Evolutionary conservation across 92 coral and sea anemone species (phyloP).

Genomic region (Palythoa caribaeorum): DNA sequence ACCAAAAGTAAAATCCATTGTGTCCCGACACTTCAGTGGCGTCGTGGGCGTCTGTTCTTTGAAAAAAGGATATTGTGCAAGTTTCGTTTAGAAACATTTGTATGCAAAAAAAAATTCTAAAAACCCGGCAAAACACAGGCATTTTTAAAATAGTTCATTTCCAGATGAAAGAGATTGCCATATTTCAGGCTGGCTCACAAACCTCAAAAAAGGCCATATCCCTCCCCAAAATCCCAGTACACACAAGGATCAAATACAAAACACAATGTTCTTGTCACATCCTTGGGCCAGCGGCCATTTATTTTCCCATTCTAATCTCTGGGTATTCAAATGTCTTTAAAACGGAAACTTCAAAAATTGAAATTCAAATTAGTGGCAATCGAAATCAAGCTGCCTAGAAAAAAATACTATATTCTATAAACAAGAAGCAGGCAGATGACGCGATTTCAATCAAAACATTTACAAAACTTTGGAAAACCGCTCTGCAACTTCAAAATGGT

Average conservation of each 20-base stretch:
- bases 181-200: background rate
- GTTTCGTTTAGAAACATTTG: background rate
- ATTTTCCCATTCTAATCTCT: slow-evolving; percentile 9
- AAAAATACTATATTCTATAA: background rate
- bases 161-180: background rate
- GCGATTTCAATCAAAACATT: background rate
- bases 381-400: slow-evolving; percentile 13
- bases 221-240: background rate
- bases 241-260: background rate
- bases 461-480: background rate
- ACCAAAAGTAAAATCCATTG: slow-evolving; percentile 15
- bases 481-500: slow-evolving; percentile 27
- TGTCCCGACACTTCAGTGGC: background rate
- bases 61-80: slow-evolving; percentile 9
- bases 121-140: background rate
- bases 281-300: slow-evolving; percentile 25
- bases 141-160: background rate
- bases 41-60: background rate
- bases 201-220: background rate
- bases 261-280: slow-evolving; percentile 29
- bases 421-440: slow-evolving; percentile 13
- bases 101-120: background rate
- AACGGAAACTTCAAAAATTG: background rate
- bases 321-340: slow-evolving; percentile 45
- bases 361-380: slow-evolving; percentile 28